Evolutionary conservation across 2,888 invertebrate species (phyloP).

Genomic region (Augochlorella aurata): DNA sequence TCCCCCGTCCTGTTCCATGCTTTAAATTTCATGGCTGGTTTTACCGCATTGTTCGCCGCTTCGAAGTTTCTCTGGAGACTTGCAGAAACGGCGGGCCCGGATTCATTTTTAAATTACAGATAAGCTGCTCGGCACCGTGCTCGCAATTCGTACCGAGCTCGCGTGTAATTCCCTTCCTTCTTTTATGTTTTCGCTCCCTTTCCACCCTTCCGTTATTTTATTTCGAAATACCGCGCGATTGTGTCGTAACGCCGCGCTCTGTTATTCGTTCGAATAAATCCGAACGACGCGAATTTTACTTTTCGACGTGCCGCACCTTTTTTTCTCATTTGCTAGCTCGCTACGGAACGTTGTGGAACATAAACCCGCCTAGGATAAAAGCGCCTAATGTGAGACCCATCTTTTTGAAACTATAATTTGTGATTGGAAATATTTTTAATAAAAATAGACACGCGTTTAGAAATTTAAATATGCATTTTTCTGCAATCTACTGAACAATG

Average conservation of each 20-base stretch:
- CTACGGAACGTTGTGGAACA: not conserved
- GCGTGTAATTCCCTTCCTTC: not conserved
- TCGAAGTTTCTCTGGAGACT: slow-evolving; percentile 15
- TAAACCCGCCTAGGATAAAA: not conserved
- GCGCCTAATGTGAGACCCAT: too few species aligned
- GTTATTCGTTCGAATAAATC: not conserved
- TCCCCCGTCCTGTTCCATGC: slow-evolving; percentile 8
- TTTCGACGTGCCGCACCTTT: not conserved
- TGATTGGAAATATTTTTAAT: too few species aligned
- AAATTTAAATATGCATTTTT: too few species aligned
- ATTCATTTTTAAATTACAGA: slow-evolving; percentile 22
- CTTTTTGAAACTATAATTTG: too few species aligned
- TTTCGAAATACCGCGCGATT: not conserved
- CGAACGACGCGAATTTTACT: not conserved
- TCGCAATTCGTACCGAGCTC: slow-evolving; percentile 5
- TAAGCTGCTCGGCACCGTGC: not conserved
- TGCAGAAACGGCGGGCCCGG: not conserved
- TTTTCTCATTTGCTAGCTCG: not conserved
- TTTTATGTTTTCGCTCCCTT: not conserved
- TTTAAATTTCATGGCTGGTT: slow-evolving; percentile 29
- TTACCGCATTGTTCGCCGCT: slow-evolving; percentile 20
- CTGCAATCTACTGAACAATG: too few species aligned
- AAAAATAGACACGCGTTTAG: too few species aligned
- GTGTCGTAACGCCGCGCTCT: not conserved
- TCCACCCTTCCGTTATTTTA: not conserved